Percentiles rank a stretch among this genome's conserved stretches.
Conservation (phyloP, 2,888 invertebrate species). For the Ecliptopera silaceata region DNA sequence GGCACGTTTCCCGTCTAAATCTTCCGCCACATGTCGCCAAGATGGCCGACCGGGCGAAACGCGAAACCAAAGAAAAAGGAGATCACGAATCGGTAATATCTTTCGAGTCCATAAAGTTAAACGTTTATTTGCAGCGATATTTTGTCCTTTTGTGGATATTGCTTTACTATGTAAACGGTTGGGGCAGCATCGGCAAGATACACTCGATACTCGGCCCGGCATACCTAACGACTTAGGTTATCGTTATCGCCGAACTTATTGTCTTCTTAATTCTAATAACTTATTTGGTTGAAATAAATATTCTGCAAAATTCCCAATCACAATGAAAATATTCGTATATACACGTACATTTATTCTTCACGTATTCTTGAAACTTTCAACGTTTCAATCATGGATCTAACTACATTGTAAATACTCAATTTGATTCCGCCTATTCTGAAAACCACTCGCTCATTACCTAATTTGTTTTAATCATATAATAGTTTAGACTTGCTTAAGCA, state of each 20-base stretch:
- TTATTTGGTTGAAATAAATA: not conserved
- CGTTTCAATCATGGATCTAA: not conserved
- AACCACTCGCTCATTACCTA: constrained; percentile 6
- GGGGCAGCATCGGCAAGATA: constrained; percentile 44
- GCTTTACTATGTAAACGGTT: constrained; percentile 68
- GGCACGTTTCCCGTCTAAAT: constrained; percentile 82
- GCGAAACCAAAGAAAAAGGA: constrained; percentile 81
- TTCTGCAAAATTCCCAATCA: too few species aligned
- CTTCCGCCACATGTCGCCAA: constrained; percentile 83
- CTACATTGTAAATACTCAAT: constrained; percentile 1
- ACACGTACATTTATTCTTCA: too few species aligned
- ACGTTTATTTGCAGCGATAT: constrained; percentile 83
- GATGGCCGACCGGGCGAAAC: constrained; percentile 79
- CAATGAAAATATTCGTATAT: too few species aligned
- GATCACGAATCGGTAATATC: constrained; percentile 83
- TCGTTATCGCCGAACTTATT: too few species aligned
- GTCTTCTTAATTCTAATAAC: constrained; percentile 8
- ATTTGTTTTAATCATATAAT: constrained; percentile 21
- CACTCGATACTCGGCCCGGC: constrained; percentile 28
- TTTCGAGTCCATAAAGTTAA: constrained; percentile 83
- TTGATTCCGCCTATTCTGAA: constrained; percentile 3
- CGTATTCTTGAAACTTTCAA: not conserved
- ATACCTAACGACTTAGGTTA: constrained; percentile 18
- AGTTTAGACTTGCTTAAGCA: constrained; percentile 9
- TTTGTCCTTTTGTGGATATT: constrained; percentile 81